phyloP scores from a whole-genome alignment of 2,113 vertebrate species.

The Notiomystis cincta region DNA sequence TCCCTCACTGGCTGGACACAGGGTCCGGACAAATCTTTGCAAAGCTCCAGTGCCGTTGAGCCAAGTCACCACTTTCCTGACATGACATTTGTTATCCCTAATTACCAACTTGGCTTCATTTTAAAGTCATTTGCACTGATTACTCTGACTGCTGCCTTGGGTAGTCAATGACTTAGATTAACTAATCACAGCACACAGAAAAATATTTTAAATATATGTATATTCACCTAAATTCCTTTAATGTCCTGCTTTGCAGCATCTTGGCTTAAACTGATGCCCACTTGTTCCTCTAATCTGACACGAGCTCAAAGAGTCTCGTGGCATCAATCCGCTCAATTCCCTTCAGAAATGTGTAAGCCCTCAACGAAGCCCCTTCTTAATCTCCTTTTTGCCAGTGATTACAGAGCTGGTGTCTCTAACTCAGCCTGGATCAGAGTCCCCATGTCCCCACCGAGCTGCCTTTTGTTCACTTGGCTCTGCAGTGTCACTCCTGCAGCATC shows the following conservation, averaged over 20 bases:
- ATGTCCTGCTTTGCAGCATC: constrained; percentile 24
- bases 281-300: constrained; percentile 52
- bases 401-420: background rate
- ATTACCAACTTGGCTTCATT: constrained; percentile 30
- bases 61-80: background rate
- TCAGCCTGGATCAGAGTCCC: background rate
- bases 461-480: background rate
- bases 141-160: constrained; percentile 10
- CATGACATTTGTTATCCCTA: background rate
- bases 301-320: background rate
- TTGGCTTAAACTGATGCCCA: constrained; percentile 45
- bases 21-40: background rate
- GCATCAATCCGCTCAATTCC: constrained; percentile 50
- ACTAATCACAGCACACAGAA: constrained; percentile 24
- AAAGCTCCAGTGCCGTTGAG: background rate
- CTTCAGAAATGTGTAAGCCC: constrained; percentile 31
- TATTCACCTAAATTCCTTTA: constrained; percentile 35
- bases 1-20: background rate
- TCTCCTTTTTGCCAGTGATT: constrained; percentile 22
- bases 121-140: constrained; percentile 51
- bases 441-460: background rate
- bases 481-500: fast-evolving
- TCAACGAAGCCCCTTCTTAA: constrained; percentile 24
- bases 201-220: constrained; percentile 30
- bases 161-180: constrained; percentile 63